Conservation (phyloP, 1,140 invertebrate genomes). For the Drosophila paulistorum region DNA sequence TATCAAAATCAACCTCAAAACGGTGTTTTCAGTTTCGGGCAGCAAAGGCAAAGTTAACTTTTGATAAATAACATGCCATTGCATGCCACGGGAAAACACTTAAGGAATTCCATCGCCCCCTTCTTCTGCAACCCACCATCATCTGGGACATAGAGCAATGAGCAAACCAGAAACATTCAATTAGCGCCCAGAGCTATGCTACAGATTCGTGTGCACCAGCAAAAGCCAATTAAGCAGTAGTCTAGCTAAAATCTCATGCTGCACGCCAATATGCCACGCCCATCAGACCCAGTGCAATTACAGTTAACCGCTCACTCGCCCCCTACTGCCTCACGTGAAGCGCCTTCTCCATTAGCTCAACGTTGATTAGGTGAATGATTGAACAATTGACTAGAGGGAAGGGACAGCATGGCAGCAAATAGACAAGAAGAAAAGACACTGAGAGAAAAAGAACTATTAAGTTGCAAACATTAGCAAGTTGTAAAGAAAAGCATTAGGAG, state of each 20-base stretch:
- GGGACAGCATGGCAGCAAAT: conserved; percentile 5
- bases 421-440: not conserved
- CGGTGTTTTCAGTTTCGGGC: not conserved
- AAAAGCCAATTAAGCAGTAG: conserved; percentile 62
- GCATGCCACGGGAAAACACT: conserved; percentile 5
- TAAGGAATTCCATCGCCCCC: not conserved
- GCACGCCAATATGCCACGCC: conserved; percentile 40
- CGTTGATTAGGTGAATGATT: conserved; percentile 69
- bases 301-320: not conserved
- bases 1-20: not conserved
- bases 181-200: conserved; percentile 32
- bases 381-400: conserved; percentile 58
- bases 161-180: conserved; percentile 45
- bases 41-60: not conserved
- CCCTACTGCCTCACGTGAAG: not conserved
- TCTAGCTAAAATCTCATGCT: conserved; percentile 38
- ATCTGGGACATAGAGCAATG: not conserved
- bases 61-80: conserved; percentile 10
- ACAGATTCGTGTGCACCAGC: conserved; percentile 9
- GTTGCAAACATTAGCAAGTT: conserved; percentile 12
- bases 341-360: conserved; percentile 31
- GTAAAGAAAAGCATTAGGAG: not conserved
- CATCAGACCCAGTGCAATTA: conserved; percentile 47
- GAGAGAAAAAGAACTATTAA: conserved; percentile 6
- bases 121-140: not conserved